phyloP scores from a whole-genome alignment of 2,888 invertebrate genomes.

The Mythimna ferrago region DNA sequence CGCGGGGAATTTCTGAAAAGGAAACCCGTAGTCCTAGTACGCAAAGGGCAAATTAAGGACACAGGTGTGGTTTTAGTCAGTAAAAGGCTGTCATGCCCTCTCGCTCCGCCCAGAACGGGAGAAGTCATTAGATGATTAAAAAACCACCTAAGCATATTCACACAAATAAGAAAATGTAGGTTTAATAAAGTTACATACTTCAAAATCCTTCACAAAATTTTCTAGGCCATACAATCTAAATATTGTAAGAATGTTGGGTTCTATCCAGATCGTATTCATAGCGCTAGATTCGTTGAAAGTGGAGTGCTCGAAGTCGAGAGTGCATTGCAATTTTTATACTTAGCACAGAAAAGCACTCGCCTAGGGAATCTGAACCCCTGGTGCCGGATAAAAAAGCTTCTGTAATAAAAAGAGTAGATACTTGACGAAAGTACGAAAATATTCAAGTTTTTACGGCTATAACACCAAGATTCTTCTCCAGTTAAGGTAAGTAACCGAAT shows the following conservation, averaged over 20 bases:
- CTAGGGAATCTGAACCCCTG: constrained; percentile 7
- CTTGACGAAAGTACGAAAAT: not conserved
- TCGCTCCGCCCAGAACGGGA: no score
- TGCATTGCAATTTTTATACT: constrained; percentile 44
- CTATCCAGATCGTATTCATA: constrained; percentile 21
- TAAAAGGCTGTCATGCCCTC: no score
- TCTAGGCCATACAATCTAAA: not conserved
- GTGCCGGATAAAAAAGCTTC: constrained; percentile 9
- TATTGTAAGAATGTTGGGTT: constrained; percentile 8
- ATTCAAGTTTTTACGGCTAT: constrained; percentile 2
- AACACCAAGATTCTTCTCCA: not conserved
- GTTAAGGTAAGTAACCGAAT: not conserved
- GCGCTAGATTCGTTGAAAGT: constrained; percentile 1
- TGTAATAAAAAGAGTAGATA: constrained; percentile 12
- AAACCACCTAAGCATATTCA: no score
- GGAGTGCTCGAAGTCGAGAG: constrained; percentile 35
- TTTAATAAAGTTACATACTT: no score
- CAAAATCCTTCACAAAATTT: not conserved
- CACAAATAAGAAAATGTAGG: no score
- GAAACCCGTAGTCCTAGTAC: no score
- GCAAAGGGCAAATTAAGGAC: no score
- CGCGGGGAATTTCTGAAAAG: no score
- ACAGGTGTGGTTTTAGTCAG: no score
- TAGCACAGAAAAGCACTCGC: constrained; percentile 23
- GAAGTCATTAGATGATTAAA: no score